phyloP scores from a whole-genome alignment of 1,140 invertebrate genomes.

The Trichonephila inaurata region DNA sequence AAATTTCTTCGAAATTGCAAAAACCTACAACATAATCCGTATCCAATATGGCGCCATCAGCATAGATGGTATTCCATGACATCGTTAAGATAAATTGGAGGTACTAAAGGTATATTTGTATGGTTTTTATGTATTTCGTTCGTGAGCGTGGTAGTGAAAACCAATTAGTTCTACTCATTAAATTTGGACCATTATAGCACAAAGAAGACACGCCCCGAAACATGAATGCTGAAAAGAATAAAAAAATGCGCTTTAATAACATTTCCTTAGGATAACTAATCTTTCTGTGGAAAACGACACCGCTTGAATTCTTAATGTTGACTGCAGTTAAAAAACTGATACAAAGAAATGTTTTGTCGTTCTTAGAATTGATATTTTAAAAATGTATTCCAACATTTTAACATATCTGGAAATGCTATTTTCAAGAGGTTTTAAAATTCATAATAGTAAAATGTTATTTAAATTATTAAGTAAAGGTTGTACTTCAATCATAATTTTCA shows the following conservation, averaged over 20 bases:
- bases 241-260: conserved; percentile 6
- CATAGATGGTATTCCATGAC: neutral
- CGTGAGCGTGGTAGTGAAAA: conserved; percentile 29
- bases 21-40: neutral
- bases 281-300: conserved; percentile 26
- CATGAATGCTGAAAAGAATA: conserved; percentile 44
- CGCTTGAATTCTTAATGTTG: conserved; percentile 12
- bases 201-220: conserved; percentile 33
- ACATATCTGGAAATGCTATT: too few relatives aligned
- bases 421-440: too few relatives aligned
- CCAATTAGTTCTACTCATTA: conserved; percentile 65
- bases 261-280: conserved; percentile 44
- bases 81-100: conserved; percentile 53
- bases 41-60: neutral
- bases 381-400: too few relatives aligned
- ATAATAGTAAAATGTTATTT: too few relatives aligned
- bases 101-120: conserved; percentile 54
- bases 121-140: conserved; percentile 42
- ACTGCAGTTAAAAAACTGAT: neutral
- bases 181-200: conserved; percentile 53
- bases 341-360: neutral
- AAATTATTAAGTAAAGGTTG: too few relatives aligned
- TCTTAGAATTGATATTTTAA: too few relatives aligned
- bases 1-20: neutral
- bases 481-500: too few relatives aligned